Conservation (phyloP, 2,797 vertebrate genomes). For the Coregonus suidteri region DNA sequence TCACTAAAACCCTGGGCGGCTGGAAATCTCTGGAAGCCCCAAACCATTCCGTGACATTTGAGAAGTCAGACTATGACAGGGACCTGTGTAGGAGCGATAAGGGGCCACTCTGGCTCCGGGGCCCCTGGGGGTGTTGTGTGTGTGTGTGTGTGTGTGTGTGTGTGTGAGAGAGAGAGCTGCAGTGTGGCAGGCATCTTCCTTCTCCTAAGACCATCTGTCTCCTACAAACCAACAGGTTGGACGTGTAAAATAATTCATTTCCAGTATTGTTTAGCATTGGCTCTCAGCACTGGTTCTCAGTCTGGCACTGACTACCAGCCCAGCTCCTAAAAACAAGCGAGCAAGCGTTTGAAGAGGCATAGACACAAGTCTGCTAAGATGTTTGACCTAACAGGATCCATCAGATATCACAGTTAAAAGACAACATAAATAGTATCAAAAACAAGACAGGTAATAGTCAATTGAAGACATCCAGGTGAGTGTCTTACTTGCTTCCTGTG, state of each 20-base stretch:
- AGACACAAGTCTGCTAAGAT: not conserved
- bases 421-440: not conserved
- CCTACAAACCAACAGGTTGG: conserved; percentile 16
- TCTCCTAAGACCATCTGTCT: conserved; percentile 10
- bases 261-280: conserved; percentile 11
- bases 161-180: conserved; percentile 2
- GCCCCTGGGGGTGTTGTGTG: not conserved
- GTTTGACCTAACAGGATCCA: conserved; percentile 1
- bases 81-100: conserved; percentile 41
- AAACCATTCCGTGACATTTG: conserved; percentile 41
- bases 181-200: not conserved
- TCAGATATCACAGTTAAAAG: not conserved
- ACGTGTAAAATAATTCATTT: not conserved
- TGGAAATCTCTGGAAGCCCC: not conserved
- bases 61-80: conserved; percentile 36
- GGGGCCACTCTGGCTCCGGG: not conserved
- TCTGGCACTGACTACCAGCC: not conserved
- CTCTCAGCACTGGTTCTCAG: not conserved
- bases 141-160: not conserved
- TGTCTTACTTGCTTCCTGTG: not conserved
- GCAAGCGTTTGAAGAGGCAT: not conserved
- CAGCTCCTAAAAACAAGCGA: not conserved
- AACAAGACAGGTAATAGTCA: not conserved
- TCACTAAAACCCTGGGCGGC: conserved; percentile 12
- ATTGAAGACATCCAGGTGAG: conserved; percentile 45